Base-by-base conservation (phyloP, 1,140 invertebrate species). In the Colletes gigas region DNA sequence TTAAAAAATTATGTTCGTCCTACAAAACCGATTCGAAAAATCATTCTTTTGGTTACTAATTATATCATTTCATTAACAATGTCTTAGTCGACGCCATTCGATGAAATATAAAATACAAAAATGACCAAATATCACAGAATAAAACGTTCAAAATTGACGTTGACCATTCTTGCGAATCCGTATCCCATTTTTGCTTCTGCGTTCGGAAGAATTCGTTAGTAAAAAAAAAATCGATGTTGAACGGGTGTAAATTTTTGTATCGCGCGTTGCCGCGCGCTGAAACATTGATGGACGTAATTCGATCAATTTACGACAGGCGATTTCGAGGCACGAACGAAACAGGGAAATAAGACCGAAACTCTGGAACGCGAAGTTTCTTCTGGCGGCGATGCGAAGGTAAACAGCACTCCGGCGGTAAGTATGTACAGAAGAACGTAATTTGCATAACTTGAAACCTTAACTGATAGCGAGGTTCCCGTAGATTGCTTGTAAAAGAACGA, bases 401-500 rank as follows among this genome's bases (percentile, higher is more conserved):
- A 78, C 75, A 52, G 44, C 10, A 14, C 44, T 59, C 57, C 21
- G 47, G 15, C 52, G 19, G 57, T 71, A 78, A 78, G 66, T 77
- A 70, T 78, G 75, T 78, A 78, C 75, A 71, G 67, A 78, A 67
- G 30, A 71, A 39, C 47, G 75, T 78, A 70, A 70, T 78, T 78
- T 78, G 75, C 75, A 78, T 78, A 78, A 62, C 75, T 78, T 60
- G 75, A 62, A 78, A 71, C 67, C 67, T 78, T 78, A 78, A 78
- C 67, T 71, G 75, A 78, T 78, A 78, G 57, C 75, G 50, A 78
- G 54, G 52, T 59, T 39, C 75, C 50, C 55, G 41, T 59, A 57
- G 55, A 70, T 78, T 78, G 75, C 67, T 78, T 78, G 62, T 62
- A 41, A 70, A 78, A 71, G 67, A 52, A 59, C 19, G 19, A 19